phyloP scores from a whole-genome alignment of 2,113 vertebrate species.

The Vanacampus margaritifer region DNA sequence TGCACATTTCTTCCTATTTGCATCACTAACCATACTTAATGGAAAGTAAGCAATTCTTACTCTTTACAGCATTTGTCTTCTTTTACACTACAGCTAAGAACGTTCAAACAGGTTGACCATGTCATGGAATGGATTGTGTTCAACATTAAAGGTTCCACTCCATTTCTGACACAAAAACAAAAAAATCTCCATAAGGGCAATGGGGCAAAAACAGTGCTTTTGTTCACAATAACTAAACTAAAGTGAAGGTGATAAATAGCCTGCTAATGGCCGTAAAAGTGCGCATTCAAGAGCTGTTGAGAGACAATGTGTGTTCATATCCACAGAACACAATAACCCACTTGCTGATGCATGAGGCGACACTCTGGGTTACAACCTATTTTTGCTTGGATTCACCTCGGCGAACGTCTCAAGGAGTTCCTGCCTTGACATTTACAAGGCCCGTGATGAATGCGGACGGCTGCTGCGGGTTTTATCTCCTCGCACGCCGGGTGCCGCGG shows the following conservation, averaged over 20 bases:
- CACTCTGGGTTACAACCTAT: conserved; percentile 39
- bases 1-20: no score
- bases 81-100: no score
- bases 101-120: no score
- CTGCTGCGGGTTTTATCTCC: conserved; percentile 30
- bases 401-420: conserved; percentile 35
- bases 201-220: conserved; percentile 8
- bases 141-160: no score
- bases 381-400: conserved; percentile 49
- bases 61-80: no score
- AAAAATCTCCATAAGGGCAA: background rate
- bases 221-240: conserved; percentile 33
- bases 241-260: conserved; percentile 37
- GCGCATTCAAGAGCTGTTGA: conserved; percentile 19
- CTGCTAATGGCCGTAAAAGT: conserved; percentile 26
- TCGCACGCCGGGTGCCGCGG: conserved; percentile 11
- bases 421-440: conserved; percentile 53
- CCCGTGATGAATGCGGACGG: conserved; percentile 41
- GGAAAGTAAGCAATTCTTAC: no score
- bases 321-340: background rate
- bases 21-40: no score
- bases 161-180: background rate
- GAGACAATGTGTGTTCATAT: conserved; percentile 7
- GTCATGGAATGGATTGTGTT: no score
- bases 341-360: conserved; percentile 5